Evolutionary conservation across 2,113 vertebrate genomes (phyloP).

Genomic region (Cephalopholis sonnerati): DNA sequence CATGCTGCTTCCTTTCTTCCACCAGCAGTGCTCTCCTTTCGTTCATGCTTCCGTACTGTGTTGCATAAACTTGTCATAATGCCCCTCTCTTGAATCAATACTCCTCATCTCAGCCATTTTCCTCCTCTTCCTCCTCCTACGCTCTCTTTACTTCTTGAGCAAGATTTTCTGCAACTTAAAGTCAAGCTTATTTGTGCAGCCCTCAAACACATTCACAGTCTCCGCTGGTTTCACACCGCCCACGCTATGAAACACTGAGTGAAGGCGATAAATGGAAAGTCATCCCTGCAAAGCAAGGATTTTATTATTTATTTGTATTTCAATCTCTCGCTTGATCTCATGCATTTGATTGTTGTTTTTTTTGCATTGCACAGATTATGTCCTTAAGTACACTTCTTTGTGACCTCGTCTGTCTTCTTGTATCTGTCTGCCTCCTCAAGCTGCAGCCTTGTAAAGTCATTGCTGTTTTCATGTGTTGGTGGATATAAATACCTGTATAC

Average conservation of each 20-base stretch:
- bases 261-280: conserved; percentile 45
- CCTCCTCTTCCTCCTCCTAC: neutral
- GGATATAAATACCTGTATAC: conserved; percentile 78
- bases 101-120: neutral
- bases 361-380: neutral
- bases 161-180: conserved; percentile 33
- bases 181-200: conserved; percentile 35
- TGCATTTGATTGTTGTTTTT: neutral
- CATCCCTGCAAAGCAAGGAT: conserved; percentile 16
- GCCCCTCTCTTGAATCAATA: conserved; percentile 9
- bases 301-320: conserved; percentile 19
- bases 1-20: neutral
- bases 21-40: neutral
- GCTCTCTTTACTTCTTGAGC: conserved; percentile 8
- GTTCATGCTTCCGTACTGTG: neutral
- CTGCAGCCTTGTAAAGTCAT: conserved; percentile 64
- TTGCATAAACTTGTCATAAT: neutral
- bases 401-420: neutral
- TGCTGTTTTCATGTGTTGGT: conserved; percentile 63
- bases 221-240: conserved; percentile 35
- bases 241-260: conserved; percentile 26
- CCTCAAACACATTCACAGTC: conserved; percentile 25
- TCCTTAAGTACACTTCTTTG: neutral
- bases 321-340: neutral
- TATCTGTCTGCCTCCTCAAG: conserved; percentile 15